Evolutionary conservation across 2,888 invertebrate genomes (phyloP), one percentile per base, ranked within the genome.

Genomic region (Imbricaverruca yamaguchii): DNA sequence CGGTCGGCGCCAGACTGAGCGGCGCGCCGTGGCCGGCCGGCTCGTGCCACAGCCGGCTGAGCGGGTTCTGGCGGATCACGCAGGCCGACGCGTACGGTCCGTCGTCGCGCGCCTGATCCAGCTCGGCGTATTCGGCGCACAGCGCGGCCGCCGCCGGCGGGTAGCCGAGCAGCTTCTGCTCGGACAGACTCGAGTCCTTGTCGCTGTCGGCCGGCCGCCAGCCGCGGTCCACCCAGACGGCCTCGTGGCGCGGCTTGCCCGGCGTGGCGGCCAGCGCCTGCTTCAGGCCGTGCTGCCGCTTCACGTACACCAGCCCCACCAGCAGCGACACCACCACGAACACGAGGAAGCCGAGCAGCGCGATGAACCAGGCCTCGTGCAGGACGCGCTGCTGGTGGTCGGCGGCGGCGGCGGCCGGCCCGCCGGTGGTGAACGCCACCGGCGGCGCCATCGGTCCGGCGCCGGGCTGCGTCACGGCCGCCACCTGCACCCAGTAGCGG

Each of bases 181-280:
- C 74, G 53, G 74, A 74, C 23, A 74, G 74, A 55, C 55, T 74
- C 9, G 55, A 74, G 74, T 74, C 74, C 74, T 74, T 74, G 79
- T 59, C 79, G 25, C 57, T 23, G 79, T 79, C 79, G 23, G 79
- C n/a, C 23, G 79, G 57, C 13, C 79, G 23, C 79, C 79, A 79
- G 79, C 79, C 79, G 57, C 79, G 79, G 57, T 79, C 79, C 79
- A 79, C 57, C 79, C 79, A 79, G 23, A 79, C 23, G 13, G 79
- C 56, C 57, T 56, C 59, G 57, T 56, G 57, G 15, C 57, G 57
- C 57, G 57, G 23, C 23, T 23, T 23, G 23, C 57, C n/a, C 12
- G 56, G n/a, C 8, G 79, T 79, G 18, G 59, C 23, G 13, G 57
- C 23, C 23, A 79, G 57, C 23, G 79, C 23, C 57, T 79, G 13